A percentile compares a stretch with the other conserved stretches of the same genome.
phyloP scores from a whole-genome alignment of 1,140 invertebrate genomes.

The Babylonia areolata region DNA sequence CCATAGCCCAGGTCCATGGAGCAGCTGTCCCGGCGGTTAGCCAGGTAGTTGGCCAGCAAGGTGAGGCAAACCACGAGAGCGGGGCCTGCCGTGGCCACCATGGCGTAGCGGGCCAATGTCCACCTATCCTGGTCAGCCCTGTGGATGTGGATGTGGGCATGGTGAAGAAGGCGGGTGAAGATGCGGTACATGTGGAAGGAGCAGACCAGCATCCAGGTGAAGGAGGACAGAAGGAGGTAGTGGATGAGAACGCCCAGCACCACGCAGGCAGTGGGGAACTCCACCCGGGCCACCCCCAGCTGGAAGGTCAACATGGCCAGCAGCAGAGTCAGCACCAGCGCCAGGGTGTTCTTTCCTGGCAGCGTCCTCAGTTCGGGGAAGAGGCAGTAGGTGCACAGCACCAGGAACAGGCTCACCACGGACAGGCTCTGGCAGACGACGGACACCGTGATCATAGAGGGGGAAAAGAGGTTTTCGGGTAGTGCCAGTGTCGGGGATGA shows the following conservation, averaged over 20 bases:
- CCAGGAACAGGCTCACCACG: slow-evolving; percentile 7
- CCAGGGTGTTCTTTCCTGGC: slow-evolving; percentile 25
- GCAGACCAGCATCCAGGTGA: slow-evolving; percentile 22
- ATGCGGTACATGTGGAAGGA: neutral
- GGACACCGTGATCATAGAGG: neutral
- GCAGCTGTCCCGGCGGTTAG: neutral
- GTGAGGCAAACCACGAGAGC: slow-evolving; percentile 1
- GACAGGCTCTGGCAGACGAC: slow-evolving; percentile 22
- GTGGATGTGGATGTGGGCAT: neutral
- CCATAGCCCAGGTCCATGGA: slow-evolving; percentile 22
- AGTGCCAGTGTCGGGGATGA: neutral
- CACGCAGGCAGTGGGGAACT: neutral
- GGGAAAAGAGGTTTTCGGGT: neutral
- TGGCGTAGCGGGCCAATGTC: neutral
- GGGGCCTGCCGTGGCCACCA: neutral
- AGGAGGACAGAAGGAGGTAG: slow-evolving; percentile 37
- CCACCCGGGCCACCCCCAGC: neutral
- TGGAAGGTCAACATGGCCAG: slow-evolving; percentile 10
- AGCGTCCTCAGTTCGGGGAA: slow-evolving; percentile 17
- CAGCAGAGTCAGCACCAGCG: neutral
- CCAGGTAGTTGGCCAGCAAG: neutral
- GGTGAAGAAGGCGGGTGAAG: neutral
- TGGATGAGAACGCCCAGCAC: slow-evolving; percentile 12
- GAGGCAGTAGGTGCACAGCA: slow-evolving; percentile 19
- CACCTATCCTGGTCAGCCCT: neutral